Percentiles rank a stretch among this genome's conserved stretches.
phyloP scores from a whole-genome alignment of 1,140 invertebrate species.

The Ceratitis capitata region DNA sequence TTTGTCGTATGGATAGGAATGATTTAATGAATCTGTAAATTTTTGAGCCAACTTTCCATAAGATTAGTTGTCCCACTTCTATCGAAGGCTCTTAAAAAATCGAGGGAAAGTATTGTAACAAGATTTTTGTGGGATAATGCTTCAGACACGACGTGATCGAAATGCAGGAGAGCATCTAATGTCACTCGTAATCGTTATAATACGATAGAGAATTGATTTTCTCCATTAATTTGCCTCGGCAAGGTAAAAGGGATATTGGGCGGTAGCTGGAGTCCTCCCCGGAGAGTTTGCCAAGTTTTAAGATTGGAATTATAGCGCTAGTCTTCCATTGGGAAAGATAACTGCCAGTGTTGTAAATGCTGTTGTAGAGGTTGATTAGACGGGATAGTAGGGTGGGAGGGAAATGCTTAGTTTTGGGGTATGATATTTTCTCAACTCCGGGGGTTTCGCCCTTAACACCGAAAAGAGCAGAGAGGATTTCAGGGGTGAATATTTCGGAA shows the following conservation, averaged over 20 bases:
- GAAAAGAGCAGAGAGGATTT: too few relatives aligned
- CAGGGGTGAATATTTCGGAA: too few relatives aligned
- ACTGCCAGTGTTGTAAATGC: not conserved
- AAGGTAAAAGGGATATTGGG: not conserved
- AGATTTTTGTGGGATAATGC: not conserved
- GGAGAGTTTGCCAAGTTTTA: not conserved
- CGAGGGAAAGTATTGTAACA: not conserved
- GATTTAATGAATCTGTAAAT: not conserved
- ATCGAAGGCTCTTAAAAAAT: not conserved
- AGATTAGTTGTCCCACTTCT: not conserved
- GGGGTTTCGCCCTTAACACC: too few relatives aligned
- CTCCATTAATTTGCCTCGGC: not conserved
- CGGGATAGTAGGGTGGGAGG: too few relatives aligned
- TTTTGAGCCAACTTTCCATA: not conserved
- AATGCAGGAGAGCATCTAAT: not conserved
- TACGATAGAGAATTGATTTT: not conserved
- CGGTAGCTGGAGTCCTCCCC: not conserved
- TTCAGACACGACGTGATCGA: not conserved
- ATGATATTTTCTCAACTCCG: not conserved
- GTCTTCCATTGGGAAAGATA: not conserved
- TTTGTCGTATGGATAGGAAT: too few relatives aligned
- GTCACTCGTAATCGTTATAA: not conserved
- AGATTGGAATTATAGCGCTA: not conserved
- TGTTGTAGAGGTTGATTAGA: not conserved
- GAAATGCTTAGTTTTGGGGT: not conserved